Conservation (phyloP, 2,888 invertebrate species). For the Rhorus exstirpatorius region DNA sequence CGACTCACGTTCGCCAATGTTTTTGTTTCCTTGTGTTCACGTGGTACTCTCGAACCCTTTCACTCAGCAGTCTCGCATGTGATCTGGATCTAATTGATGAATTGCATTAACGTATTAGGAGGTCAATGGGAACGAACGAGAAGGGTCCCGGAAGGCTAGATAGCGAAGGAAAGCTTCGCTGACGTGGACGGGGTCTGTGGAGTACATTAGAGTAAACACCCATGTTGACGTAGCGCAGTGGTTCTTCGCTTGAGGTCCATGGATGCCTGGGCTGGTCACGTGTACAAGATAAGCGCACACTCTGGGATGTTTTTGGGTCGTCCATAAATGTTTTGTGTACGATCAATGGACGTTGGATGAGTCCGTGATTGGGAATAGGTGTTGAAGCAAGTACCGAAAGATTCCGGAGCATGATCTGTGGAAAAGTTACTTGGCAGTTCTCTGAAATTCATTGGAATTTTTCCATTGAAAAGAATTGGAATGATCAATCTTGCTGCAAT, state of each 20-base stretch:
- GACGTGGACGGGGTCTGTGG: neutral
- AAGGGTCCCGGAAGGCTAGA: neutral
- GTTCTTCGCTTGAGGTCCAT: neutral
- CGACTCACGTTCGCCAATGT: conserved; percentile 74
- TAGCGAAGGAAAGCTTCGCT: neutral
- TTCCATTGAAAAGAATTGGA: too few species aligned
- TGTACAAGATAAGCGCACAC: too few species aligned
- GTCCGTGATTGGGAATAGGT: too few species aligned
- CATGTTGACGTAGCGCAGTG: conserved; percentile 17
- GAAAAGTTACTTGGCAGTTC: too few species aligned
- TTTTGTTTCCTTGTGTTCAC: conserved; percentile 66
- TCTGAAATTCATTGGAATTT: neutral
- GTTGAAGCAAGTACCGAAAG: too few species aligned
- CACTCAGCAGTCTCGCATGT: conserved; percentile 22
- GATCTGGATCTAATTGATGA: conserved; percentile 76
- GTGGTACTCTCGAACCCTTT: conserved; percentile 62
- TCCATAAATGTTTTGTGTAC: too few species aligned
- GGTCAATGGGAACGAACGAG: conserved; percentile 41
- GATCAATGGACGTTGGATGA: too few species aligned
- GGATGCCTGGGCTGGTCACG: neutral
- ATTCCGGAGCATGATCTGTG: too few species aligned
- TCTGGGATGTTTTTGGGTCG: too few species aligned
- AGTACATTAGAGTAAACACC: conserved; percentile 56
- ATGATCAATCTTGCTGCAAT: too few species aligned
- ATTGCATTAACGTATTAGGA: conserved; percentile 75